Base-by-base conservation (phyloP, 2,797 vertebrate genomes). In the Heterohyrax brucei region DNA sequence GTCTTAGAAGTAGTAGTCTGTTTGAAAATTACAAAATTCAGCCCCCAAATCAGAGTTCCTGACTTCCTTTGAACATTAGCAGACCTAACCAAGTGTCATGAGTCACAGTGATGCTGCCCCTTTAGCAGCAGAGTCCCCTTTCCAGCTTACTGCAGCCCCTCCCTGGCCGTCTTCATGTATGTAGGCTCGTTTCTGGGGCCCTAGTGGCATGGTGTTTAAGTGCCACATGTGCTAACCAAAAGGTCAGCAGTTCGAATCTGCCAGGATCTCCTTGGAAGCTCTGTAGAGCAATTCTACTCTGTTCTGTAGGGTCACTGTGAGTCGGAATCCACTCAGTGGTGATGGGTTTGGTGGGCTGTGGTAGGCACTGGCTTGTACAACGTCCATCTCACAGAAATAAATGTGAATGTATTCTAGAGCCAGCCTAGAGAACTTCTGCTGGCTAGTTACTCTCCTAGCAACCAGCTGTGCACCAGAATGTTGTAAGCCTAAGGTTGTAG, bases 21-120 rank as follows among this genome's bases (percentile, higher is more conserved):
- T 76, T 93, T 85, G 64, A 95, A 92, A 89, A 59, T 19, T 53
- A 26, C 48, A 48, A 88, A 93, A 89, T 46, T 79, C 21, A 77
- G 75, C 61, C 22, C 91, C 76, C 79, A 77, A 78, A 66, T 75
- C 61, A 64, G 28, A 53, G 84, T 75, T 91, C 93, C 81, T 82
- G n/a, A 59, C 93, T 81, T 92, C 44, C 73, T 95, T 56, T 61
- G n/a, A 82, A 64, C 81, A 94, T 44, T 18, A 5, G 68, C 81
- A 53, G 50, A 91, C 66, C 24, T 48, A 18, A 75, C 18, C 12
- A 77, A 93, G 84, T 0, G 16, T 33, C 50, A 44, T 80, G 80
- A 91, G 76, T 46, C 56, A 56, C 14, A 48, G 0, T 39, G 1
- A 66, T 53, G 73, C 66, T 64, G 30, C 30, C 10, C 4, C 44